Base-by-base conservation (phyloP, 2,113 vertebrate genomes). In the Neolamprologus caudopunctatus region DNA sequence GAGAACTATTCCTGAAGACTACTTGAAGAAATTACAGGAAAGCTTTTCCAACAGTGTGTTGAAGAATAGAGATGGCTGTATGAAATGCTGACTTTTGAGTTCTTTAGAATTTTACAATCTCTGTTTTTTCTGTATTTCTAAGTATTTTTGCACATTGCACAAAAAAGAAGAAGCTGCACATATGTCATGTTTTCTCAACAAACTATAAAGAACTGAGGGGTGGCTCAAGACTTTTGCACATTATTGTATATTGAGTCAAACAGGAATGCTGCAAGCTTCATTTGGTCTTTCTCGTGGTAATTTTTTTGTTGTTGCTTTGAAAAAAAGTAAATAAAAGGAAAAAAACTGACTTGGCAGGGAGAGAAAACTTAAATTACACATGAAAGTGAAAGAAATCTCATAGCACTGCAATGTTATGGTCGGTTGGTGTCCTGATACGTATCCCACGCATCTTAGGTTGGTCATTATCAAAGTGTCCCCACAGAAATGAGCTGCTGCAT, bases 401-500 rank as follows among this genome's bases (percentile, higher is more conserved):
- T 31, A 78, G 28, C 45, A 50, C 73, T 50, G 45, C 45, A 50
- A 19, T 12, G 73, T 31, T 50, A 78, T 78, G 45, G 45, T 78
- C 7, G 10, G 73, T 13, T 31, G 45, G 4, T 50, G 42, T 50
- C 45, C 71, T 31, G 71, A 50, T 78, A 12, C 2, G 26, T 31
- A 78, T 50, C 71, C 26, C 45, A 78, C 7, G 80, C 37, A 7
- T 80, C 81, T 75, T 9, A 84, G 84, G 19, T 57, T 12, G 11
- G 10, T 84, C n/a, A 81, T 81, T 51, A 47, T 50, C 21, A 75
- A 50, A 28, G 19, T 80, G 61, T 81, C 17, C 2, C 81, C 58
- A 54, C 81, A 28, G 80, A 83, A 81, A 53, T 12, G 24, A 78
- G 54, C 82, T 21, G 54, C 35, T 81, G 14, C n/a, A 12, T 81